Percentiles rank a stretch among this genome's conserved stretches.
Conservation (phyloP, 2,888 invertebrate species). For the Cerceris ruficornis region DNA sequence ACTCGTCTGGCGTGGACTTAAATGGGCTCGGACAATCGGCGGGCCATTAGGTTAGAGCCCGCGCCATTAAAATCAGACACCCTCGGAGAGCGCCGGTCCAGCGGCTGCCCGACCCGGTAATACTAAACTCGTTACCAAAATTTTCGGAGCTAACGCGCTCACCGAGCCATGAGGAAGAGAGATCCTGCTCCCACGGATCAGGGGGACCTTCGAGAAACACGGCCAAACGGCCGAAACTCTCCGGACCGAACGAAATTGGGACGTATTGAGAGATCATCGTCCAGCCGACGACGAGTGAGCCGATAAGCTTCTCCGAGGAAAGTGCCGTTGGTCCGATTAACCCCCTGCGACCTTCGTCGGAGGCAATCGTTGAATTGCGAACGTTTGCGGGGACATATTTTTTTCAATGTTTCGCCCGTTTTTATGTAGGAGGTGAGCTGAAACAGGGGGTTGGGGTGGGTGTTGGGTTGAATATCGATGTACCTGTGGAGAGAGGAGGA, state of each 20-base stretch:
- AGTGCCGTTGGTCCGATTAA: no score
- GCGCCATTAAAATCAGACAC: slow-evolving; percentile 78
- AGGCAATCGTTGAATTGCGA: no score
- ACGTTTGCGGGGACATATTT: no score
- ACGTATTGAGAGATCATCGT: background rate
- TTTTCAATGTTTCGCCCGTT: no score
- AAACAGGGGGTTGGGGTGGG: no score
- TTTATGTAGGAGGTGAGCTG: no score
- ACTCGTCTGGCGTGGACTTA: slow-evolving; percentile 66
- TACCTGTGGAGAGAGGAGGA: no score
- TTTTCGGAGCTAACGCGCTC: slow-evolving; percentile 73
- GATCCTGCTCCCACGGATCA: slow-evolving; percentile 12
- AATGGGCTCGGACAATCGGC: slow-evolving; percentile 74
- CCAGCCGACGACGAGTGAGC: no score
- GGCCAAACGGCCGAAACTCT: background rate
- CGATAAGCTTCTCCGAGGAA: no score
- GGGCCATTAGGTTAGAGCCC: slow-evolving; percentile 71
- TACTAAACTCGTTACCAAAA: slow-evolving; percentile 76
- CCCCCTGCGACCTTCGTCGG: no score
- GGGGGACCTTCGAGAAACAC: slow-evolving; percentile 5
- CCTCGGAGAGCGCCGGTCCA: slow-evolving; percentile 59
- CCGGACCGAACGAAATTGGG: background rate
- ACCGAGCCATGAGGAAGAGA: slow-evolving; percentile 65
- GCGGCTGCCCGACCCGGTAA: slow-evolving; percentile 57
- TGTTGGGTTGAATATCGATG: no score